These are phyloP conservation scores for Papilio demoleus DNA, from an alignment of 2,888 invertebrate genomes.

Conservation along the genomic window DNA sequence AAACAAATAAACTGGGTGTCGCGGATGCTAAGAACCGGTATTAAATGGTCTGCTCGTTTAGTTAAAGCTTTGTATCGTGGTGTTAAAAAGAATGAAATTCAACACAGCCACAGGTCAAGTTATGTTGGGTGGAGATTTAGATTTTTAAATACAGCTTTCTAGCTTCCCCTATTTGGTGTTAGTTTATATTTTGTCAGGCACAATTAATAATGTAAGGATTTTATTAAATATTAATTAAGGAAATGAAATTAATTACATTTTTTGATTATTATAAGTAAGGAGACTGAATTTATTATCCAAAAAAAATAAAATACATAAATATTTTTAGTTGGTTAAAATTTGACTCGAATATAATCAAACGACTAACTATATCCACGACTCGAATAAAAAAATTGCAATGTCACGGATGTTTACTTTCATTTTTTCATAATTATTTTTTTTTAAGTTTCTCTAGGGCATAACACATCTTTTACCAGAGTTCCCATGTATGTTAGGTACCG, in stretches of 20 bases:
- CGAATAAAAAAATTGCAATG: too few relatives aligned
- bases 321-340: too few relatives aligned
- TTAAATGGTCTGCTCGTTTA: slow-evolving; percentile 54
- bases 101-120: slow-evolving; percentile 46
- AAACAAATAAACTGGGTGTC: slow-evolving; percentile 78
- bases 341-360: too few relatives aligned
- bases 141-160: slow-evolving; percentile 35
- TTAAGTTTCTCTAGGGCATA: too few relatives aligned
- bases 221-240: slow-evolving; percentile 6
- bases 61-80: slow-evolving; percentile 41
- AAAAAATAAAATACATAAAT: too few relatives aligned
- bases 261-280: too few relatives aligned
- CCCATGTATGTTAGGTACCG: too few relatives aligned
- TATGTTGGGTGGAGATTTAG: slow-evolving; percentile 17
- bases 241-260: background rate
- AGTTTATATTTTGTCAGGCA: slow-evolving; percentile 29
- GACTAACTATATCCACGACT: too few relatives aligned
- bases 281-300: background rate
- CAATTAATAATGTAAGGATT: slow-evolving; percentile 3
- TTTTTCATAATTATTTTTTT: too few relatives aligned
- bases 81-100: slow-evolving; percentile 35
- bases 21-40: slow-evolving; percentile 62
- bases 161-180: slow-evolving; percentile 7
- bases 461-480: too few relatives aligned
- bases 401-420: background rate